Conservation (phyloP, 1,140 invertebrate species). For the Antheraea mylitta region DNA sequence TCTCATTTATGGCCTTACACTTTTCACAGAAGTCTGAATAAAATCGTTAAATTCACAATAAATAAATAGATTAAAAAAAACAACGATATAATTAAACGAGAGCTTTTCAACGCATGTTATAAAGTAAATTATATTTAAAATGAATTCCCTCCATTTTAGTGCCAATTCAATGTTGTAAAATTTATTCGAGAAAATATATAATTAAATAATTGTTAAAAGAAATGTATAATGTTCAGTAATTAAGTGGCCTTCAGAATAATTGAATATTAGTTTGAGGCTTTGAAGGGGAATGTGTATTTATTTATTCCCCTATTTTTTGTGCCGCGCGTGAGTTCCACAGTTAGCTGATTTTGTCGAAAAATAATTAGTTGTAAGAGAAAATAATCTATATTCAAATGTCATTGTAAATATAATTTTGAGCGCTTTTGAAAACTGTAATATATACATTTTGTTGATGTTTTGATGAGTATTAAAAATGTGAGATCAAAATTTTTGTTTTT, state of each 20-base stretch:
- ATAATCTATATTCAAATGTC: neutral
- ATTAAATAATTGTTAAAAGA: constrained; percentile 3
- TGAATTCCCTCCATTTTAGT: constrained; percentile 14
- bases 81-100: neutral
- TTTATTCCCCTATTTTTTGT: neutral
- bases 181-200: constrained; percentile 2
- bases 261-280: neutral
- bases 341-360: neutral
- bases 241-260: neutral
- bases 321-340: neutral
- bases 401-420: constrained; percentile 6
- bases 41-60: neutral
- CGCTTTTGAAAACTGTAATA: constrained; percentile 4
- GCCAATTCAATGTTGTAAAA: constrained; percentile 14
- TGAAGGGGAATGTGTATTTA: neutral
- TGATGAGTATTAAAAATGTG: constrained; percentile 19
- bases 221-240: constrained; percentile 8
- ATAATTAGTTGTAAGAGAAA: neutral
- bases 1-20: constrained; percentile 9
- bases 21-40: constrained; percentile 2
- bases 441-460: constrained; percentile 13
- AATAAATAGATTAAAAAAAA: neutral
- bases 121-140: constrained; percentile 9
- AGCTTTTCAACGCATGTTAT: neutral
- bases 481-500: constrained; percentile 2